These are phyloP conservation scores for Pseudocheirus occidentalis DNA, from an alignment of 2,797 vertebrate genomes.

Conservation along the genomic window DNA sequence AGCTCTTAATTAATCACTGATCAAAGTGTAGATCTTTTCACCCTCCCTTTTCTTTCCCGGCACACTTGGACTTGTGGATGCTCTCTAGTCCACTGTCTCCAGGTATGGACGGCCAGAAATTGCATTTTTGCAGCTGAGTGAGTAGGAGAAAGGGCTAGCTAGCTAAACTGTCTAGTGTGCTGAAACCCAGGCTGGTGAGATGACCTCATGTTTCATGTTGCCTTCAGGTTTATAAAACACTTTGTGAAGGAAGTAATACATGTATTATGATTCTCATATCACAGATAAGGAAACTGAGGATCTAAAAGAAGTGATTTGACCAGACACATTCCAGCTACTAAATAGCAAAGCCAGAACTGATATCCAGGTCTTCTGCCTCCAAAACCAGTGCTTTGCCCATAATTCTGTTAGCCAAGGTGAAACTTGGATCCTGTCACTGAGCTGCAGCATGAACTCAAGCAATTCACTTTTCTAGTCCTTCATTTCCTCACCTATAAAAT, in stretches of 20 bases:
- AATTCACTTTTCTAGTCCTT: not conserved
- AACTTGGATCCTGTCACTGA: not conserved
- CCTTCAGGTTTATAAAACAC: not conserved
- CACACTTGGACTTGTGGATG: not conserved
- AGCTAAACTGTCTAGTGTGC: not conserved
- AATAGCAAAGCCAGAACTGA: not conserved
- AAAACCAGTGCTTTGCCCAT: not conserved
- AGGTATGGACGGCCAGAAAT: not conserved
- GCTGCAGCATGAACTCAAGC: not conserved
- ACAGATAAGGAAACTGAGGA: not conserved
- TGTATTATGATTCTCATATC: not conserved
- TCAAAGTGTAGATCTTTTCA: not conserved
- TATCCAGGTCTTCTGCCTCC: not conserved
- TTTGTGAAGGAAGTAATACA: not conserved
- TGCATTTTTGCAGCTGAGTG: not conserved
- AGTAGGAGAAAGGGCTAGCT: not conserved
- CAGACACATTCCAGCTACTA: not conserved
- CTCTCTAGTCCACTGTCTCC: not conserved
- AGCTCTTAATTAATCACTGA: conserved; percentile 73
- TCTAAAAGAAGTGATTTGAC: not conserved
- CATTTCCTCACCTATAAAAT: not conserved
- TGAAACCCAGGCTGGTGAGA: not conserved
- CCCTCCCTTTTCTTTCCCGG: not conserved
- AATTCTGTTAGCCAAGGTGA: not conserved
- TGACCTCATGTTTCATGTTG: not conserved